Base-by-base conservation (phyloP, 2,113 vertebrate genomes). In the Pica pica region DNA sequence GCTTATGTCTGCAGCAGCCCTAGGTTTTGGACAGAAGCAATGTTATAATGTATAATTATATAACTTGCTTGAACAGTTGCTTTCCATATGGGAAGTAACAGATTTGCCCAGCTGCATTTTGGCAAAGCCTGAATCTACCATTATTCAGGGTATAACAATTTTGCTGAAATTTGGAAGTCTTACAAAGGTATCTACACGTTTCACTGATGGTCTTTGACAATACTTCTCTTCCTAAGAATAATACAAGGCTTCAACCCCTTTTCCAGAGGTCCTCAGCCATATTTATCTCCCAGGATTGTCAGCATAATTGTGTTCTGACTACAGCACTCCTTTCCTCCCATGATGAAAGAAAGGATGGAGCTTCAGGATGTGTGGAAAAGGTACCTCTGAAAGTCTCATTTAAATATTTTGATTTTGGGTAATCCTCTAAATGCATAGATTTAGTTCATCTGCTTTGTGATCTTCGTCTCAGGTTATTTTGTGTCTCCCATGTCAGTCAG, bases 31-130 rank as follows among this genome's bases (percentile, higher is more conserved):
- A 97, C 83, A 97, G 94, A 97, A 98, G 87, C 93, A 80, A 92
- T 75, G 80, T 61, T 95, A 83, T 88, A 96, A 89, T 82, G 33
- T 67, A 93, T 82, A 97, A 97, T 97, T 97, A 93, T 96, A 90
- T 96, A 95, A 95, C 92, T 97, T 94, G 92, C 88, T 97, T 93
- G 35, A 97, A 93, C 95, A 97, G 91, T 98, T 98, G 95, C 87
- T 98, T 97, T 97, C 97, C 96, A 95, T 96, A 97, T 96, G 97
- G 94, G 93, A 97, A 97, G 78, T 94, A 97, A 96, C 89, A 96
- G 92, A 96, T 90, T 98, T 95, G 82, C 94, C 96, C 93, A 93
- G 93, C 81, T 97, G 87, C 81, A 89, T 94, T 97, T 92, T 97
- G 96, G 97, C 94, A 94, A 97, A 95, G 68, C 42, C 31, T 83